Evolutionary conservation across 2,888 invertebrate species (phyloP).

Genomic region (Nasonovia ribisnigri): DNA sequence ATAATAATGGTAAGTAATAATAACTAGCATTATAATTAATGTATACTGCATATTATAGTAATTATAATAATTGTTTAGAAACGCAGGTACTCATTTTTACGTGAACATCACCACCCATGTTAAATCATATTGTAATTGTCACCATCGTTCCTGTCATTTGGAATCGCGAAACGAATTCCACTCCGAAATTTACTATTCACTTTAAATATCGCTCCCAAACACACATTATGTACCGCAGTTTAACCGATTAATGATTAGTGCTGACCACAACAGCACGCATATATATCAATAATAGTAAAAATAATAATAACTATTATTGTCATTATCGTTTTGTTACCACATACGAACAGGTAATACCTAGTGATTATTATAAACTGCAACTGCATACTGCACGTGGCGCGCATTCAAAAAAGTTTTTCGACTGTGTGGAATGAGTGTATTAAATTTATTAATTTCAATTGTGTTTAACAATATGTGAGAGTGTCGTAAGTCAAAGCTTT

Average conservation of each 20-base stretch:
- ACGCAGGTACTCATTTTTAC: background rate
- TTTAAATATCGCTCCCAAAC: background rate
- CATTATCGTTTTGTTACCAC: background rate
- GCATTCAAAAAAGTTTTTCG: background rate
- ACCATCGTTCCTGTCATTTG: background rate
- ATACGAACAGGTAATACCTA: background rate
- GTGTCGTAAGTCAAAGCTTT: too few species aligned
- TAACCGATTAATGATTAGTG: background rate
- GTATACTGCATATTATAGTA: background rate
- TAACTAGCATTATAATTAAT: background rate
- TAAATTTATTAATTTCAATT: too few species aligned
- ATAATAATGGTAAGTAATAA: background rate
- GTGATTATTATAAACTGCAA: background rate
- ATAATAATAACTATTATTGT: background rate
- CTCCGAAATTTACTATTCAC: background rate
- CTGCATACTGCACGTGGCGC: background rate
- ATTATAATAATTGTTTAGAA: background rate
- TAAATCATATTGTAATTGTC: background rate
- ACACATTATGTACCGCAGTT: background rate
- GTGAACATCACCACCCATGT: background rate
- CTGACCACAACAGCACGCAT: background rate
- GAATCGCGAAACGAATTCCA: background rate
- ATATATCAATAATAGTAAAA: background rate
- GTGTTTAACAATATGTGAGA: too few species aligned
- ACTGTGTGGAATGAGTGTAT: too few species aligned